phyloP scores from a whole-genome alignment of 2,888 invertebrate species.

The Tipula lateralis region DNA sequence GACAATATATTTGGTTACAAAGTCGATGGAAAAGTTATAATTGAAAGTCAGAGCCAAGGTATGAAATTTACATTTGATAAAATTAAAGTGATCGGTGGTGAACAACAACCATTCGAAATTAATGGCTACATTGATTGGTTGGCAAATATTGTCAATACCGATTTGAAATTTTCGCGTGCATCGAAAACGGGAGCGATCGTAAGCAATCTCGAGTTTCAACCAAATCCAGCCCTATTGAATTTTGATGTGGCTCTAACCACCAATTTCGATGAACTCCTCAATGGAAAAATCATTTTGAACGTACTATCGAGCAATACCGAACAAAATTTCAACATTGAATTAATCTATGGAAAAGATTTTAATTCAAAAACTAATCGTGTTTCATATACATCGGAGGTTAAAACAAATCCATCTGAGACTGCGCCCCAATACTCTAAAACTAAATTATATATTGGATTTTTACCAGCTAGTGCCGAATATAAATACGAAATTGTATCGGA shows the following conservation, averaged over 20 bases:
- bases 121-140: constrained; percentile 42
- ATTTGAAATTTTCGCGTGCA: constrained; percentile 30
- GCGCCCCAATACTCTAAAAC: not conserved
- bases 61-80: constrained; percentile 42
- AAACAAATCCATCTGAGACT: not conserved
- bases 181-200: not conserved
- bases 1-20: constrained; percentile 43
- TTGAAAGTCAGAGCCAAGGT: constrained; percentile 36
- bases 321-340: constrained; percentile 50
- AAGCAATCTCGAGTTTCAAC: not conserved
- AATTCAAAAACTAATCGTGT: constrained; percentile 53
- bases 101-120: constrained; percentile 38
- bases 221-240: not conserved
- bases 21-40: constrained; percentile 43
- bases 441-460: not conserved
- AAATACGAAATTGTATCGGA: not conserved
- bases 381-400: not conserved
- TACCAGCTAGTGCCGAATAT: not conserved
- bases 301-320: not conserved
- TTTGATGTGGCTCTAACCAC: constrained; percentile 31
- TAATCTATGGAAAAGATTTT: constrained; percentile 60
- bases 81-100: constrained; percentile 39
- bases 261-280: constrained; percentile 30
- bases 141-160: constrained; percentile 26
- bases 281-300: constrained; percentile 31